Percentiles rank a stretch among this genome's conserved stretches.
Evolutionary conservation across 2,797 vertebrate species (phyloP).

Genomic region (Sphenopsis melanotis): DNA sequence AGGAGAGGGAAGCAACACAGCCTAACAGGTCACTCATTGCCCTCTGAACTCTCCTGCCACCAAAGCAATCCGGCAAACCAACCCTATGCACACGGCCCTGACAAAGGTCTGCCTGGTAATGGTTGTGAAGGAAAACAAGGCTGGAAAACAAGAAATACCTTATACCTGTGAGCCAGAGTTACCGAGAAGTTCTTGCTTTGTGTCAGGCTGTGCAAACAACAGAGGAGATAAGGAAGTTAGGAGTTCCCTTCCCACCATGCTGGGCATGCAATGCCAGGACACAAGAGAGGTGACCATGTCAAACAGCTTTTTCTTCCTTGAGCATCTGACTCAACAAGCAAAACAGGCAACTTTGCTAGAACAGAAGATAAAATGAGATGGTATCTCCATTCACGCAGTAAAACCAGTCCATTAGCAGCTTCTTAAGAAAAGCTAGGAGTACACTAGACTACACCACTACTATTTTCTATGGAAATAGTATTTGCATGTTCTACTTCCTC

Average conservation of each 20-base stretch:
- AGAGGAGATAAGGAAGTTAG: neutral
- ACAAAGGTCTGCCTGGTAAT: neutral
- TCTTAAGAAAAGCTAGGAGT: neutral
- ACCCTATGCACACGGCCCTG: fast-evolving
- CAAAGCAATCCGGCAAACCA: neutral
- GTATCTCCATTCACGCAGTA: fast-evolving
- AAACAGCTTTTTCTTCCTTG: neutral
- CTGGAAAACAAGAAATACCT: neutral
- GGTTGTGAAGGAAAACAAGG: neutral
- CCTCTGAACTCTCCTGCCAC: neutral
- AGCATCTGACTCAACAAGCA: neutral
- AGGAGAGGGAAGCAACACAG: neutral
- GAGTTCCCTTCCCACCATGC: neutral
- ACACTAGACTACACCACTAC: neutral
- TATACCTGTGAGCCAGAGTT: neutral
- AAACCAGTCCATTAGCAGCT: neutral
- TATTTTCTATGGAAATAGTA: neutral
- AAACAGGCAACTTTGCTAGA: neutral
- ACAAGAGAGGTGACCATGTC: neutral
- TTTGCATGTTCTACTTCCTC: neutral
- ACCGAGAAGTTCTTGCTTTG: neutral
- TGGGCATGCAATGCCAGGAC: neutral
- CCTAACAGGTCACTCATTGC: neutral
- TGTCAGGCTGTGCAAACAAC: neutral
- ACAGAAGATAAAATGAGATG: neutral